Conservation (phyloP, 2,888 invertebrate species). For the Pachymerium ferrugineum region DNA sequence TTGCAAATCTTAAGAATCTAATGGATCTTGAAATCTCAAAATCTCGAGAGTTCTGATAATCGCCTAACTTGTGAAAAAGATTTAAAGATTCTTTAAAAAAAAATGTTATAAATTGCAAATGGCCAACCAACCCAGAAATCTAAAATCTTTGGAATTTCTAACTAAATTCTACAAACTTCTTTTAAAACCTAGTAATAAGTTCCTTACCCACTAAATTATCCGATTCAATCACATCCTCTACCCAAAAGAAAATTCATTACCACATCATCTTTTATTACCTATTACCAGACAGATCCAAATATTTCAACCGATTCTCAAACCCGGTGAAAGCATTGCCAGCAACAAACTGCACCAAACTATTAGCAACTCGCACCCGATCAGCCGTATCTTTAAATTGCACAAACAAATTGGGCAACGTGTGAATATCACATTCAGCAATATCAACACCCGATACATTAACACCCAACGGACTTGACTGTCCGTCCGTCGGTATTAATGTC, state of each 20-base stretch:
- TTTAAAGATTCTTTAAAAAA: too few relatives aligned
- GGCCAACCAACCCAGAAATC: too few relatives aligned
- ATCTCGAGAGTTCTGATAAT: too few relatives aligned
- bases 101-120: too few relatives aligned
- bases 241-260: not conserved
- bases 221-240: too few relatives aligned
- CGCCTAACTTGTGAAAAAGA: too few relatives aligned
- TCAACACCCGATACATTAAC: slow-evolving; percentile 31
- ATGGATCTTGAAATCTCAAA: too few relatives aligned
- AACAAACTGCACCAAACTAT: slow-evolving; percentile 34
- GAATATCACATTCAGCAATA: slow-evolving; percentile 34
- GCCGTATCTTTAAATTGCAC: slow-evolving; percentile 21
- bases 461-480: not conserved
- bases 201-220: too few relatives aligned
- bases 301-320: slow-evolving; percentile 32
- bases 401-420: slow-evolving; percentile 34
- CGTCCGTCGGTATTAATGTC: slow-evolving; percentile 14
- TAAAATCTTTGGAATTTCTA: too few relatives aligned
- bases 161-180: too few relatives aligned
- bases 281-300: slow-evolving; percentile 37
- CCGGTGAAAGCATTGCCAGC: slow-evolving; percentile 36
- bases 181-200: too few relatives aligned
- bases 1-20: too few relatives aligned
- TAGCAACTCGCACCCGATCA: slow-evolving; percentile 34
- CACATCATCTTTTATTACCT: not conserved